Evolutionary conservation across 2,113 vertebrate species (phyloP), one percentile per base, ranked within the genome.

Genomic region (Phrynosoma platyrhinos): DNA sequence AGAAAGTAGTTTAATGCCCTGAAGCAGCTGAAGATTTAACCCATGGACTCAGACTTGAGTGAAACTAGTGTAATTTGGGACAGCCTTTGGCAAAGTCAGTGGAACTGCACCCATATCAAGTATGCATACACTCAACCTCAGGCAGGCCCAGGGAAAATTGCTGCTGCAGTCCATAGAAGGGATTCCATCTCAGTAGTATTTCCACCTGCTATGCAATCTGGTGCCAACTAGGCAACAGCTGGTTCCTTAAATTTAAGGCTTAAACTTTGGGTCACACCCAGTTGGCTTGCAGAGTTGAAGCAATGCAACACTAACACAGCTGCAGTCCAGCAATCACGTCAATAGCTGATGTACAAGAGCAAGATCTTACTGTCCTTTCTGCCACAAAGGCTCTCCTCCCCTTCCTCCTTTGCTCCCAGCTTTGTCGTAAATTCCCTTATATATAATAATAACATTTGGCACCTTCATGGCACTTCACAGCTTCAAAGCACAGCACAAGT

Each of bases 361-460:
- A 20, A 84, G 16, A 3, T 83, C 23, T 0, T 36, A 0, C 66
- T 1, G 76, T 88, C 83, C 18, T 0, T 78, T 87, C 79, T 2
- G 21, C 86, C 13, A 88, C 55, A 90, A 36, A 30, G 72, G 79
- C 42, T 47, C 5, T 52, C 36, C 32, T 36, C 55, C 14, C 90
- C 12, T 14, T 8, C 58, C 47, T 1, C 52, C 82, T 89, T 87
- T 80, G 76, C 8, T 25, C 79, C 88, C 64, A 12, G 14, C 87
- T 92, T 94, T 16, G 87, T 88, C 36, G 42, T 3, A 0, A 10
- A 3, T 79, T 91, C 91, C 42, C 47, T 27, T 90, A 91, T 86
- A 78, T 87, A 52, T 1, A 16, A 68, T 30, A 27, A 66, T 69
- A 90, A 23, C 74, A 90, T 77, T 62, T 86, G 86, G 79, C 80